Evolutionary conservation across 1,140 invertebrate species (phyloP).

Genomic region (Triops longicaudatus): DNA sequence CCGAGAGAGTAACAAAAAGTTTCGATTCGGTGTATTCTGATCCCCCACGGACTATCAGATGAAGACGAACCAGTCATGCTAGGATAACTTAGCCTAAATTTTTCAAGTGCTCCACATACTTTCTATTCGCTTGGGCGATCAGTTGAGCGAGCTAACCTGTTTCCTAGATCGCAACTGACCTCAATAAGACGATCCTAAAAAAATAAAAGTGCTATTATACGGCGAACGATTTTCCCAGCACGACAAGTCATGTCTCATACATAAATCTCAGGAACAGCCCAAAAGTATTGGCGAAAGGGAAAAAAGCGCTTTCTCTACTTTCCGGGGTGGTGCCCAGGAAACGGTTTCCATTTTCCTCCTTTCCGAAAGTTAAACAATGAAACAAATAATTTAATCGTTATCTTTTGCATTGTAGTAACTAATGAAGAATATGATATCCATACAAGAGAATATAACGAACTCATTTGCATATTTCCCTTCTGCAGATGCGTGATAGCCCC

Average conservation of each 20-base stretch:
- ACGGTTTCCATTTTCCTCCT: conserved; percentile 10
- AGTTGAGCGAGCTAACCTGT: background rate
- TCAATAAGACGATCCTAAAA: background rate
- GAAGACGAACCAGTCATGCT: background rate
- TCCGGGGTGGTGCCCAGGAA: background rate
- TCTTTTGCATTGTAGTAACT: background rate
- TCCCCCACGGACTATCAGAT: background rate
- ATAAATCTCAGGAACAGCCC: background rate
- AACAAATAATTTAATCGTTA: background rate
- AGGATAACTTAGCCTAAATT: conserved; percentile 1
- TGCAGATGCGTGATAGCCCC: conserved; percentile 18
- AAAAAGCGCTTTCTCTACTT: conserved; percentile 19
- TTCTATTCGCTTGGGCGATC: background rate
- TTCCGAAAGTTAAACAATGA: background rate
- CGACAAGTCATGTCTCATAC: background rate
- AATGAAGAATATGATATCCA: background rate
- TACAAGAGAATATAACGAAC: background rate
- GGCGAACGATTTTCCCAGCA: background rate
- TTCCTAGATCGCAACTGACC: background rate
- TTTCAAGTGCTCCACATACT: conserved; percentile 12
- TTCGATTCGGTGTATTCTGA: background rate
- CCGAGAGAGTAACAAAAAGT: background rate
- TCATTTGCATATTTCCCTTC: background rate
- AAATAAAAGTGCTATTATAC: background rate
- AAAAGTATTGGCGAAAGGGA: conserved; percentile 13